Conservation (phyloP, 2,113 vertebrate species). For the Myotis yumanensis region DNA sequence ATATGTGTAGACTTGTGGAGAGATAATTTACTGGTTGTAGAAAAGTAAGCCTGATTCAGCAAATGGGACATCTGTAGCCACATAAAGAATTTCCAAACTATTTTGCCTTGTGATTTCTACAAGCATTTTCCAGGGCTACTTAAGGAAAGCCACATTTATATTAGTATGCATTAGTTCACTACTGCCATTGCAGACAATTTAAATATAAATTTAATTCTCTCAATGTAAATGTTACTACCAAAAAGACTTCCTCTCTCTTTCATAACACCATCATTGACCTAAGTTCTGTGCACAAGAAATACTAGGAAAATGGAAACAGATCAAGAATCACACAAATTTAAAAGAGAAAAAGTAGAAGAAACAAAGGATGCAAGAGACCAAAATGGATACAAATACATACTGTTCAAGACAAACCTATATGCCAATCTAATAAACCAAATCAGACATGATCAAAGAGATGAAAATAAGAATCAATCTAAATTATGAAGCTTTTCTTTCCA, state of each 20-base stretch:
- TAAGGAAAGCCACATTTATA: constrained; percentile 10
- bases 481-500: neutral
- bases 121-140: constrained; percentile 12
- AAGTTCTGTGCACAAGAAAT: constrained; percentile 12
- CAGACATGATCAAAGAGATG: neutral
- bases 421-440: constrained; percentile 25
- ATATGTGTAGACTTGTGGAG: neutral
- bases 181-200: constrained; percentile 19
- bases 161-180: constrained; percentile 26
- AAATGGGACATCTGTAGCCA: constrained; percentile 33
- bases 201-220: constrained; percentile 32
- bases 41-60: constrained; percentile 37
- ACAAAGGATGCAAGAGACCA: neutral
- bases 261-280: neutral
- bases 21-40: constrained; percentile 13
- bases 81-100: constrained; percentile 41
- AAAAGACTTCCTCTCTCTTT: constrained; percentile 40
- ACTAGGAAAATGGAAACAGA: constrained; percentile 23
- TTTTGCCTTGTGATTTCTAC: constrained; percentile 31
- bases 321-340: neutral
- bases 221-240: neutral
- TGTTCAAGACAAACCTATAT: neutral
- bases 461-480: constrained; percentile 42
- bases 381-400: neutral
- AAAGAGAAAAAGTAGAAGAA: neutral